These are phyloP conservation scores for Matsumurasca onukii DNA, from an alignment of 1,140 invertebrate species.

Conservation along the genomic window DNA sequence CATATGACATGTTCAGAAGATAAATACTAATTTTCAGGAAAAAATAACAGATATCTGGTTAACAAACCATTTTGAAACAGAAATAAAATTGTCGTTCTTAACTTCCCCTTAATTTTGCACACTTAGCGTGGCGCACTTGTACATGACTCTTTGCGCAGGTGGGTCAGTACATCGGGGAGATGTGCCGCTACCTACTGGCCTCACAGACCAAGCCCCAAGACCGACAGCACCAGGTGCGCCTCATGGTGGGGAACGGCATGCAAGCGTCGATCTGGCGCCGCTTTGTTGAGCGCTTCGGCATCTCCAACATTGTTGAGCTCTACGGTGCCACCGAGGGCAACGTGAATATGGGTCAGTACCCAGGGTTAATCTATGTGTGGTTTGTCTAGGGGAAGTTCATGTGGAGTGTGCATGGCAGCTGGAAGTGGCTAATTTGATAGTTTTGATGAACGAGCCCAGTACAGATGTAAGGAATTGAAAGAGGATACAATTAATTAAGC, in stretches of 20 bases:
- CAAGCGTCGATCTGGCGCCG: conserved; percentile 50
- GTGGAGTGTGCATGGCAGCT: not conserved
- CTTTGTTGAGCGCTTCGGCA: conserved; percentile 61
- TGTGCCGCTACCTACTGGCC: conserved; percentile 73
- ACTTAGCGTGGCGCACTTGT: no score
- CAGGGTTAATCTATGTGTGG: no score
- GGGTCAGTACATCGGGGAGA: conserved; percentile 79
- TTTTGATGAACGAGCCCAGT: no score
- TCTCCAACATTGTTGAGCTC: conserved; percentile 64
- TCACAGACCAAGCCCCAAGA: conserved; percentile 56
- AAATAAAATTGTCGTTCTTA: no score
- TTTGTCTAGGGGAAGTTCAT: not conserved
- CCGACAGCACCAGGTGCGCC: conserved; percentile 47
- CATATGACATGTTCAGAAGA: no score
- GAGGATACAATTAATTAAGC: no score
- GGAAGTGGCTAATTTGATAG: no score
- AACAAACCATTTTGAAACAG: no score
- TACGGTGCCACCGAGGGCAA: conserved; percentile 80
- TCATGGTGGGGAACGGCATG: conserved; percentile 54
- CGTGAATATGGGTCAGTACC: conserved; percentile 62
- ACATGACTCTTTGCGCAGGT: conserved; percentile 55
- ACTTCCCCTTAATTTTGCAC: no score
- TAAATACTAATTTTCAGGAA: no score
- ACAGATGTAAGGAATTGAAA: no score
- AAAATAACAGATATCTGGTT: no score